These are phyloP conservation scores for Symphodus melops DNA, from an alignment of 2,113 vertebrate species.

Conservation along the genomic window DNA sequence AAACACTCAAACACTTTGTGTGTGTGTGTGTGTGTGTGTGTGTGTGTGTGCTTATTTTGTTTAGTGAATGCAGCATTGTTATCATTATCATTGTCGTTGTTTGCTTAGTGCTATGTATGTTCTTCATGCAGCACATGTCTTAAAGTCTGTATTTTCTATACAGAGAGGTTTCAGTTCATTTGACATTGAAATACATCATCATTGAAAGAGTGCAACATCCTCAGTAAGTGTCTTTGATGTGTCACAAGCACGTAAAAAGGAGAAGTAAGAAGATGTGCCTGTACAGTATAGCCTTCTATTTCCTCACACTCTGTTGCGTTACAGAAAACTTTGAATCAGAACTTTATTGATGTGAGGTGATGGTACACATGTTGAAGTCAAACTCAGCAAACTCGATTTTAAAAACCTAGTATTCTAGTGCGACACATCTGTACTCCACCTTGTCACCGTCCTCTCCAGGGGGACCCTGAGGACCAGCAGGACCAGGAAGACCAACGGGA, in stretches of 20 bases:
- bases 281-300: conserved; percentile 1
- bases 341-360: neutral
- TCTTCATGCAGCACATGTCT: neutral
- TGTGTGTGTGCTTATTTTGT: conserved; percentile 7
- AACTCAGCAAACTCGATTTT: neutral
- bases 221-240: neutral
- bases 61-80: conserved; percentile 3
- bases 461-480: conserved; percentile 94
- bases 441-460: conserved; percentile 99
- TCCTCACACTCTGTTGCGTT: neutral
- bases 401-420: neutral
- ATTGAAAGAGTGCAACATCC: neutral
- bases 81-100: neutral
- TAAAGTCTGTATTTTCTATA: neutral
- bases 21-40: too few species aligned
- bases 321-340: neutral
- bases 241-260: neutral
- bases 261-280: neutral
- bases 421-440: conserved; percentile 75
- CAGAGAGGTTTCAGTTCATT: neutral
- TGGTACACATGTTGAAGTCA: neutral
- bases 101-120: neutral
- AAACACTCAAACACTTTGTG: too few species aligned
- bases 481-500: conserved; percentile 94
- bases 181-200: neutral